Conservation (phyloP, 2,797 vertebrate genomes). For the Antennarius maculatus region DNA sequence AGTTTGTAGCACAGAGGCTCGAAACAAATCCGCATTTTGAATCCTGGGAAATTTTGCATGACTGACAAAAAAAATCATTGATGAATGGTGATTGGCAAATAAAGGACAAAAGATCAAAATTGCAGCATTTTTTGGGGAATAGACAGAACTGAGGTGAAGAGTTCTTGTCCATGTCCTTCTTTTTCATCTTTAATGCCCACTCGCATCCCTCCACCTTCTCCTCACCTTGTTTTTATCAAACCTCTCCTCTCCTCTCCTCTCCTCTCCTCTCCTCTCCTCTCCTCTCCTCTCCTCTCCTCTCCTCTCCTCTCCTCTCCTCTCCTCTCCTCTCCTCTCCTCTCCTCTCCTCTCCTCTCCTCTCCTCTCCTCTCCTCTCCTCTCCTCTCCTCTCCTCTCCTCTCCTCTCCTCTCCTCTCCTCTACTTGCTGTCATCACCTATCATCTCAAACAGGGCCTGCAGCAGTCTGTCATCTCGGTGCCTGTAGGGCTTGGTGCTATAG, state of each 20-base stretch:
- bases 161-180: constrained; percentile 25
- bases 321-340: constrained; percentile 45
- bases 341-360: constrained; percentile 76
- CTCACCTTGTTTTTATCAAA: no score
- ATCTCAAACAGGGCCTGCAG: constrained; percentile 93
- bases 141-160: constrained; percentile 63
- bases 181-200: not conserved
- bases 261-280: constrained; percentile 85
- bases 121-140: constrained; percentile 65
- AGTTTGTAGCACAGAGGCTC: constrained; percentile 33
- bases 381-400: constrained; percentile 41
- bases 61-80: constrained; percentile 19
- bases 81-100: constrained; percentile 38
- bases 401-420: constrained; percentile 48
- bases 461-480: constrained; percentile 93
- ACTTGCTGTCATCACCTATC: constrained; percentile 84
- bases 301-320: constrained; percentile 64
- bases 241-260: constrained; percentile 26
- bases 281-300: constrained; percentile 73
- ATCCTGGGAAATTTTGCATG: constrained; percentile 17
- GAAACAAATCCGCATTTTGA: constrained; percentile 26
- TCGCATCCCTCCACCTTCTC: constrained; percentile 22
- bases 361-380: constrained; percentile 57
- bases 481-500: constrained; percentile 90
- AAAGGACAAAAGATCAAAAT: constrained; percentile 46